phyloP scores from a whole-genome alignment of 1,140 invertebrate species.

The Polypedilum pembai region DNA sequence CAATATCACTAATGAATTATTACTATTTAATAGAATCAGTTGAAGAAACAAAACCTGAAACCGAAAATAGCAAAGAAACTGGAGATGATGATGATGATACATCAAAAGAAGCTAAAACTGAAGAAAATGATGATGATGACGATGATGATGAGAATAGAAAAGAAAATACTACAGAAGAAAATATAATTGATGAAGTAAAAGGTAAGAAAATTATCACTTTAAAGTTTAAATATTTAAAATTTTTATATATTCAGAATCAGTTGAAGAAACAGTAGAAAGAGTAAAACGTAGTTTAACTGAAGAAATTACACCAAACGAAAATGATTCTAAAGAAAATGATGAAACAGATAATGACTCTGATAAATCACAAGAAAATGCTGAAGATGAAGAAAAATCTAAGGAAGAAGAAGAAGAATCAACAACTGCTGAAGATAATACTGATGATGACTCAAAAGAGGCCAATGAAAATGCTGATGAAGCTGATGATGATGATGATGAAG shows the following conservation, averaged over 20 bases:
- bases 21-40: no score
- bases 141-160: conserved; percentile 29
- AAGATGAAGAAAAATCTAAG: conserved; percentile 38
- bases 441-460: conserved; percentile 30
- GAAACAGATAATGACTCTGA: conserved; percentile 40
- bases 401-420: conserved; percentile 35
- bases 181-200: conserved; percentile 39
- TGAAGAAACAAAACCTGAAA: background rate
- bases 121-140: conserved; percentile 33
- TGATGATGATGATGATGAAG: background rate
- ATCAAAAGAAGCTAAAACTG: conserved; percentile 32
- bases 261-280: conserved; percentile 38
- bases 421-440: conserved; percentile 33
- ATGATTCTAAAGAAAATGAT: conserved; percentile 33
- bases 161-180: conserved; percentile 34
- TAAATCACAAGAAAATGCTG: conserved; percentile 37
- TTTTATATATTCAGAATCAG: conserved; percentile 34
- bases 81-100: conserved; percentile 32
- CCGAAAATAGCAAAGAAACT: background rate
- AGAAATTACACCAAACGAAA: conserved; percentile 35
- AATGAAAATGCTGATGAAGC: background rate
- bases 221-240: conserved; percentile 35
- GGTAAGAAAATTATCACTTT: conserved; percentile 35
- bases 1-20: no score
- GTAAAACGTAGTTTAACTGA: conserved; percentile 33